Base-by-base conservation (phyloP, 2,797 vertebrate species). In the Aythya fuligula region DNA sequence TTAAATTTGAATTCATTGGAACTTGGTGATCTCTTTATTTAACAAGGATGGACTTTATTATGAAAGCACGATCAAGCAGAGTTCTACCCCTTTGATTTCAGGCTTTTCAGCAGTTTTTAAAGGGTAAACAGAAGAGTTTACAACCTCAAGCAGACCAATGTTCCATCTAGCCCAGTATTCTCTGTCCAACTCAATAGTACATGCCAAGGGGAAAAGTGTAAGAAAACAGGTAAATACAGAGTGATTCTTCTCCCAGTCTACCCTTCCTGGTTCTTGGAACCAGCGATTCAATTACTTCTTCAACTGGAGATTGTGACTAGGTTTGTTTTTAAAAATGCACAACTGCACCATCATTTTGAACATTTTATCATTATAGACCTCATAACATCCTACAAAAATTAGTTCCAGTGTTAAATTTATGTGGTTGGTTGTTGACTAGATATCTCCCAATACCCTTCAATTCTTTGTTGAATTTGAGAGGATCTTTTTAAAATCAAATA, bases 1-100 rank as follows among this genome's bases (percentile, higher is more conserved):
- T 97, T 93, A 96, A 95, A 97, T 97, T 96, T 54, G 28, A 97
- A 97, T 97, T 97, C 96, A 92, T 76, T 90, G 80, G 83, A 96
- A 96, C 84, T 94, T 94, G 86, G 85, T 93, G 71, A 93, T 94
- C 19, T 47, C 93, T 45, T 67, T 93, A 77, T 92, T 92, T 96
- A 96, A 96, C 90, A 92, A 89, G 81, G 75, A 89, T 85, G 72
- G 94, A 92, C 97, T 97, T 96, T 81, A 97, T 96, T 94, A 95
- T 76, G 70, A 95, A 95, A 82, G 18, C 77, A 87, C 18, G 45
- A 83, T 85, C 87, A 95, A 93, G 18, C n/a, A 4, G 60, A 85
- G 78, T 85, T 64, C 56, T 47, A 32, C 34, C 25, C 25, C 58
- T 78, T 90, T 89, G 36, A 84, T 91, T 94, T 84, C 81, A 88